phyloP scores from a whole-genome alignment of 2,113 vertebrate genomes.

The Saccopteryx bilineata region DNA sequence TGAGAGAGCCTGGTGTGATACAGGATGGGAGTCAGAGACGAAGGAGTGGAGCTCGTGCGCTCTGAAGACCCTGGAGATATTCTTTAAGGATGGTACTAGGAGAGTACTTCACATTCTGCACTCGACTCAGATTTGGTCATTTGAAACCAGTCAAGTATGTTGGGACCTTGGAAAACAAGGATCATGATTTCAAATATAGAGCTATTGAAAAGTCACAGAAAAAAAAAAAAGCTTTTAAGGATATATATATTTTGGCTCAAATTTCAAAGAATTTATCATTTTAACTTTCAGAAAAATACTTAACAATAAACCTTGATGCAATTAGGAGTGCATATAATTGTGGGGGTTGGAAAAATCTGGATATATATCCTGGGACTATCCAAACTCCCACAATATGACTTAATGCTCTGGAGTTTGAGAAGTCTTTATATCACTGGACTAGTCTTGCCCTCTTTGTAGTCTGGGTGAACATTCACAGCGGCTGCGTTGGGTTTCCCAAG shows the following conservation, averaged over 20 bases:
- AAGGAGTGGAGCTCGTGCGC: neutral
- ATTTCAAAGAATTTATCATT: slow-evolving; percentile 1
- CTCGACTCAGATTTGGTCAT: neutral
- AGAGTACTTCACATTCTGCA: slow-evolving; percentile 6
- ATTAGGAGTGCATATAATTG: neutral
- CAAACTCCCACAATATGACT: neutral
- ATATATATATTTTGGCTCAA: slow-evolving; percentile 47
- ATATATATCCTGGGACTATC: neutral
- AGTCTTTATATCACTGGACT: neutral
- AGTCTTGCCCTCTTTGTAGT: neutral
- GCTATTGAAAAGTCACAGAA: neutral
- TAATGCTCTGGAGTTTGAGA: neutral
- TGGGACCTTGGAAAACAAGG: slow-evolving; percentile 24
- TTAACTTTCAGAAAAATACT: slow-evolving; percentile 50
- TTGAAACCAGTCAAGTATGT: neutral
- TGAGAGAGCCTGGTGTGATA: neutral
- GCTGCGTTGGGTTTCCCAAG: neutral
- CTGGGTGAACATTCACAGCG: neutral
- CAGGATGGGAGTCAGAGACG: neutral
- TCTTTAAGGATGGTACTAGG: neutral
- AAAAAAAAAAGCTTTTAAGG: neutral
- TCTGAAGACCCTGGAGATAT: neutral
- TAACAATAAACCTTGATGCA: neutral
- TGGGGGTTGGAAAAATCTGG: slow-evolving; percentile 31
- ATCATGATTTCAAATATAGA: neutral